Evolutionary conservation across 2,888 invertebrate species (phyloP).

Genomic region (Seira musarum): DNA sequence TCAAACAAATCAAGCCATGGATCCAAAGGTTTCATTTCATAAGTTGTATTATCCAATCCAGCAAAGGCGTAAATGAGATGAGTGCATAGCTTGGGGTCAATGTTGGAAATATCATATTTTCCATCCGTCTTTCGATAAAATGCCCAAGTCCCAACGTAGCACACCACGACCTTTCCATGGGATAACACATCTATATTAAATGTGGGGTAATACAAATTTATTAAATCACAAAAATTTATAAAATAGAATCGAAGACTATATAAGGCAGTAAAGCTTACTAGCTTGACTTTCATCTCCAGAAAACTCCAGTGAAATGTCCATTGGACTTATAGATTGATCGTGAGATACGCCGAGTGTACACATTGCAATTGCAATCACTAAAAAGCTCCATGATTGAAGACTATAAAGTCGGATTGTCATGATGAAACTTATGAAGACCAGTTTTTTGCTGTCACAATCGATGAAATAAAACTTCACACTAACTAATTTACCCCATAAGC

Average conservation of each 20-base stretch:
- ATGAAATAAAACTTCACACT: no score
- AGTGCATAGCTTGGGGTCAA: constrained; percentile 72
- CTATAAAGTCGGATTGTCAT: no score
- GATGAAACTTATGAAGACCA: no score
- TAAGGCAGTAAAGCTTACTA: constrained; percentile 41
- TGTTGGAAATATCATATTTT: constrained; percentile 71
- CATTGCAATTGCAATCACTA: constrained; percentile 13
- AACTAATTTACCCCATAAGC: no score
- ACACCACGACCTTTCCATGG: constrained; percentile 69
- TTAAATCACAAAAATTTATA: no score
- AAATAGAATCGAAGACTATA: no score
- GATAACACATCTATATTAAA: no score
- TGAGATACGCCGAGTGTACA: constrained; percentile 31
- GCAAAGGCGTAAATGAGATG: constrained; percentile 72
- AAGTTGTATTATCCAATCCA: constrained; percentile 68
- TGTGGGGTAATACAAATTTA: no score
- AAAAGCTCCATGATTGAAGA: constrained; percentile 19
- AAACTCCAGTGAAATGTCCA: constrained; percentile 38
- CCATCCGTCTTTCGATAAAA: constrained; percentile 69
- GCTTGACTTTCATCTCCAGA: constrained; percentile 38
- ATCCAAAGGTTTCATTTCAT: constrained; percentile 70
- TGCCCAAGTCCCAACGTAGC: constrained; percentile 71
- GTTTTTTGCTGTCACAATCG: no score
- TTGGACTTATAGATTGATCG: constrained; percentile 40
- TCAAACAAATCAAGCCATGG: constrained; percentile 71